Base-by-base conservation (phyloP, 2,888 invertebrate genomes). In the Malacosoma neustria region DNA sequence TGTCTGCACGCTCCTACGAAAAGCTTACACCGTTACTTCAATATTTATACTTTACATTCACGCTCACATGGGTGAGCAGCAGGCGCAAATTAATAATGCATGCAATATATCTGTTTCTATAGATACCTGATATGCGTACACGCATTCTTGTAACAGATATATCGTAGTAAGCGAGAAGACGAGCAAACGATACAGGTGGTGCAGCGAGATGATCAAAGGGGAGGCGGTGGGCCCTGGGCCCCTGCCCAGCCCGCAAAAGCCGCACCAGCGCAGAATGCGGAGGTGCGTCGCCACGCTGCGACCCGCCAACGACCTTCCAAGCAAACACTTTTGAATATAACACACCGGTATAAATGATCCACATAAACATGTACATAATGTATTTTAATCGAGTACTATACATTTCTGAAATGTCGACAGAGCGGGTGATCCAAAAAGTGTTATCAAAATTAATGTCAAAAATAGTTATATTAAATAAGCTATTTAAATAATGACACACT, bases 1-100 rank as follows among this genome's bases (percentile, higher is more conserved):
- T 71, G 41, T 81, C 72, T 29, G 38, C 41, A 12, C 66, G 68
- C 42, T 64, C 72, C 71, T 76, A 53, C 33, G 34, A 7, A 39
- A n/a, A n/a, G n/a, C n/a, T n/a, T n/a, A n/a, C n/a, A n/a, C n/a
- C n/a, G n/a, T n/a, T n/a, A n/a, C n/a, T n/a, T n/a, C n/a, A n/a
- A n/a, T n/a, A n/a, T n/a, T n/a, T n/a, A n/a, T n/a, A n/a, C n/a
- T n/a, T n/a, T n/a, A n/a, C n/a, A n/a, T n/a, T n/a, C n/a, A n/a
- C n/a, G n/a, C n/a, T n/a, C n/a, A n/a, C n/a, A n/a, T n/a, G n/a
- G n/a, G n/a, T n/a, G n/a, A n/a, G n/a, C n/a, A n/a, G n/a, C n/a
- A n/a, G n/a, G n/a, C n/a, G n/a, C n/a, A n/a, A n/a, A n/a, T n/a
- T n/a, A n/a, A n/a, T n/a, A n/a, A n/a, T n/a, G n/a, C n/a, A n/a